Base-by-base conservation (phyloP, 2,888 invertebrate genomes). In the Congeria kusceri region DNA sequence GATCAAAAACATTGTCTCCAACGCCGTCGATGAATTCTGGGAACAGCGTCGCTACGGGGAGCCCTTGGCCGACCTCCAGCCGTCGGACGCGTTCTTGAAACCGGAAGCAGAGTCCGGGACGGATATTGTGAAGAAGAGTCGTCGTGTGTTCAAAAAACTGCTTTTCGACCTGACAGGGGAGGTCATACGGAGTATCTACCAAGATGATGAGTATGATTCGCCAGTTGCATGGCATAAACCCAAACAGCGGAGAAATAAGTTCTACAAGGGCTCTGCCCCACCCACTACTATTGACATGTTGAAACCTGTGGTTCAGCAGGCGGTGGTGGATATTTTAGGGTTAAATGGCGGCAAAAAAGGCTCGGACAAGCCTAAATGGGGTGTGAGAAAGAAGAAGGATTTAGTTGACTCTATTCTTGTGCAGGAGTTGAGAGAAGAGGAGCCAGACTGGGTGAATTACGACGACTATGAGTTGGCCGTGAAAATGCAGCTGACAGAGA, bases 381-480 rank as follows among this genome's bases (percentile, higher is more conserved):
- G 87, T 32, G 82, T 89, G 29, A 86, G 92, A 27, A 92, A 92
- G 85, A 91, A 92, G 87, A 91, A 91, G 57, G 96, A 96, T 91
- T 95, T 95, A 81, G 96, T 96, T 1, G 96, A 96, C 89, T 96
- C 96, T 87, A 94, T 96, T 72, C 94, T 96, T 70, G 95, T 96
- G 39, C 94, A 95, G 72, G 96, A 96, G 92, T 95, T 96, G 64
- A 95, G 95, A 85, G 95, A 95, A 65, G 96, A 96, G 87, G 96
- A 96, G 90, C 94, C 95, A 18, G 95, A 95, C 83, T 97, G 96
- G 96, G 95, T 95, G 0, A 96, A 96, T 90, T 96, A 96, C 90
- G 96, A 96, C 90, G 93, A 95, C 62, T 96, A 96, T 89, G 96
- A 96, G 91, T 93, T 95, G 25, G 94, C 95, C 47, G 95, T 96